Base-by-base conservation (phyloP, 1,140 invertebrate species). In the Drepana arcuata region DNA sequence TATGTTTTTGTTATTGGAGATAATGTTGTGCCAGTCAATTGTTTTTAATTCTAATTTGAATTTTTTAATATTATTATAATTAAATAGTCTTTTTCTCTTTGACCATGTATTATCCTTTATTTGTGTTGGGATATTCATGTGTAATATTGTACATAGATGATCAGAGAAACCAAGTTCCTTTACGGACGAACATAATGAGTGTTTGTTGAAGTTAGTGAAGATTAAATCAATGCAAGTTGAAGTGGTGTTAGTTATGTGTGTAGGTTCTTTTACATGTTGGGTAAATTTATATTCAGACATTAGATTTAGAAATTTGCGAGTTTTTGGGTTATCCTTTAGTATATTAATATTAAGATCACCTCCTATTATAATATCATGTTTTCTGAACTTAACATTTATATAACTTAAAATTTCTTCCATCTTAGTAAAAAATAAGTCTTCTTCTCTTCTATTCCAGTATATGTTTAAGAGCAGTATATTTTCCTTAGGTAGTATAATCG, bases 261-360 rank as follows among this genome's bases (percentile, higher is more conserved):
- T 50, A 2, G 48, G 37, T 38, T 21, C n/a, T 25, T 46, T 46
- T 16, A 46, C 33, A 12, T 52, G 33, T 52, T 52, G 48, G 4
- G 2, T 24, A 28, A 42, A 51, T 2, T 46, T 46, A 18, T 40
- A 39, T n/a, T n/a, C n/a, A n/a, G n/a, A n/a, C n/a, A n/a, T n/a
- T n/a, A n/a, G n/a, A n/a, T n/a, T n/a, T n/a, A 23, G 12, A 23
- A 21, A 12, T 12, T 16, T 14, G 7, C 7, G n/a, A 2, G 32
- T 34, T 4, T 18, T n/a, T 23, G 2, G 10, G 2, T 6, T 2
- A 2, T 13, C 6, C 9, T 28, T 14, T 32, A 32, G 10, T 6
- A 32, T 2, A 32, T 32, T 32, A 5, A 32, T 10, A 32, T 32
- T 32, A 32, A 32, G 14, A 10, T n/a, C n/a, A n/a, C n/a, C n/a